Evolutionary conservation across 2,113 vertebrate genomes (phyloP).

Genomic region (Heterocephalus glaber): DNA sequence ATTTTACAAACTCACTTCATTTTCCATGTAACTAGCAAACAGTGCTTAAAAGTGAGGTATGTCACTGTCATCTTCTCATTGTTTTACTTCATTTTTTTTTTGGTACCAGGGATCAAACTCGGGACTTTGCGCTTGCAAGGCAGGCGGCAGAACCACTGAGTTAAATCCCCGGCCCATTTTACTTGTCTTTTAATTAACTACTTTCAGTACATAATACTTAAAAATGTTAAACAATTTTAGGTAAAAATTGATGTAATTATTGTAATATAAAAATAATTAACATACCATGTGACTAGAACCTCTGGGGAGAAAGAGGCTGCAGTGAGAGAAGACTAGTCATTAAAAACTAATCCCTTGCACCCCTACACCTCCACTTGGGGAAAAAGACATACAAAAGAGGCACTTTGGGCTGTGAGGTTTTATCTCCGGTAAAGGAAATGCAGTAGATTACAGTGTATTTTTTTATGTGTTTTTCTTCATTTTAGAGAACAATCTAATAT

Average conservation of each 20-base stretch:
- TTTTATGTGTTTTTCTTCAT: conserved; percentile 75
- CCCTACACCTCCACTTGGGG: not conserved
- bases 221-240: conserved; percentile 14
- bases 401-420: conserved; percentile 40
- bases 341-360: conserved; percentile 18
- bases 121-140: too few species aligned
- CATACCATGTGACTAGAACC: not conserved
- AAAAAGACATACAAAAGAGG: not conserved
- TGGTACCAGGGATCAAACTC: too few species aligned
- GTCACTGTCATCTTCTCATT: conserved; percentile 25
- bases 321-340: not conserved
- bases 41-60: not conserved
- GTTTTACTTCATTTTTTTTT: too few species aligned
- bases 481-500: conserved; percentile 77
- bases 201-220: conserved; percentile 47
- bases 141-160: too few species aligned
- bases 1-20: conserved; percentile 24
- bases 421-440: conserved; percentile 68
- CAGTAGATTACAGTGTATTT: conserved; percentile 62
- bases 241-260: conserved; percentile 21
- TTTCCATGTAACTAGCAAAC: not conserved
- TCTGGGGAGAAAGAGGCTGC: not conserved
- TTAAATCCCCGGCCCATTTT: too few species aligned
- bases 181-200: conserved; percentile 30
- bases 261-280: not conserved